These are phyloP conservation scores for Eudasyphora cyanicolor DNA, from an alignment of 2,888 invertebrate species.

Conservation along the genomic window DNA sequence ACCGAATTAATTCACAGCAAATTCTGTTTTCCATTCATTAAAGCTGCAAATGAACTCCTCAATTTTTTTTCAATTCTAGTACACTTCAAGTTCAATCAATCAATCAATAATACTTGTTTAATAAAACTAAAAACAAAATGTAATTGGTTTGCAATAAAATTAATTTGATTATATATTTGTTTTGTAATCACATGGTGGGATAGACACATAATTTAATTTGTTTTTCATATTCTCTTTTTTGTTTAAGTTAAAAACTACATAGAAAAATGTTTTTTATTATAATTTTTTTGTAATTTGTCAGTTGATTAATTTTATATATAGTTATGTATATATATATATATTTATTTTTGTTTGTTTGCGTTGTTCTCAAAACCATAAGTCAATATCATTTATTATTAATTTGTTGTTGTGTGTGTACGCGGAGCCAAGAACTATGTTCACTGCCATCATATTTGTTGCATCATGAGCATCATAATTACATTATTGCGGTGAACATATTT, in stretches of 20 bases:
- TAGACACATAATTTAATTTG: conserved; percentile 64
- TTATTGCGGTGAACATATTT: too few species aligned
- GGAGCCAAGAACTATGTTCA: too few species aligned
- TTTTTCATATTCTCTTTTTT: conserved; percentile 35
- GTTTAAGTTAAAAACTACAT: conserved; percentile 44
- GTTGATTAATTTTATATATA: conserved; percentile 30
- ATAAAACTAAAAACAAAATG: too few species aligned
- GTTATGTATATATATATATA: too few species aligned
- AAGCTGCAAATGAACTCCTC: too few species aligned
- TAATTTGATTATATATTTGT: conserved; percentile 48
- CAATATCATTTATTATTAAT: conserved; percentile 32
- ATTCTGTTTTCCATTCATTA: too few species aligned
- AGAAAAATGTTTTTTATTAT: conserved; percentile 34
- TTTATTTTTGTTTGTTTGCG: conserved; percentile 43
- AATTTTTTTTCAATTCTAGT: too few species aligned
- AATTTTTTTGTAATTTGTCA: conserved; percentile 19
- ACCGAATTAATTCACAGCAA: too few species aligned
- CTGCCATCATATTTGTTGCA: too few species aligned
- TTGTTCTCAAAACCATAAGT: conserved; percentile 57
- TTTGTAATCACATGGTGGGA: conserved; percentile 76
- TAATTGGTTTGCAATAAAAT: conserved; percentile 44
- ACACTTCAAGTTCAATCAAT: too few species aligned
- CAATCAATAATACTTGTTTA: too few species aligned
- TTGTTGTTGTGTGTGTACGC: background rate
- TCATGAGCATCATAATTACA: too few species aligned